A percentile compares a stretch with the other conserved stretches of the same genome.
phyloP scores from a whole-genome alignment of 2,888 invertebrate genomes.

The Ceratothoa steindachneri region DNA sequence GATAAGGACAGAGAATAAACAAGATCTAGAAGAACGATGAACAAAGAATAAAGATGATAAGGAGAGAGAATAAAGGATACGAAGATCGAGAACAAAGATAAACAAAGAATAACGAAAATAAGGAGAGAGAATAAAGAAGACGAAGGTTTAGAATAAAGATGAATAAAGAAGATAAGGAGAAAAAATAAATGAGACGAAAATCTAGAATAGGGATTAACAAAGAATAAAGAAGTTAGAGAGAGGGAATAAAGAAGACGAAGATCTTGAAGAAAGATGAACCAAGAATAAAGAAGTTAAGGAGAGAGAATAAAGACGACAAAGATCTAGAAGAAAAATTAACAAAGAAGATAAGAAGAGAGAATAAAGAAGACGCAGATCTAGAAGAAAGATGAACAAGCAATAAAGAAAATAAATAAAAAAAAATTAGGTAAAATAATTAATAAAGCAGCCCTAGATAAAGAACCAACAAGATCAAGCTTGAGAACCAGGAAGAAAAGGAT shows the following conservation, averaged over 20 bases:
- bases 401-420: too few relatives aligned
- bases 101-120: not conserved
- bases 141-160: not conserved
- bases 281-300: not conserved
- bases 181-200: not conserved
- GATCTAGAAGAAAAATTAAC: not conserved
- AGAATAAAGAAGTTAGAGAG: not conserved
- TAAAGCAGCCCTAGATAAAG: not conserved
- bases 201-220: not conserved
- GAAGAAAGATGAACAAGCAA: not conserved
- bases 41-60: not conserved
- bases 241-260: not conserved
- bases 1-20: not conserved
- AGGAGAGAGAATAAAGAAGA: not conserved
- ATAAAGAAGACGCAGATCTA: not conserved
- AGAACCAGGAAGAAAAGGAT: too few relatives aligned
- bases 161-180: not conserved
- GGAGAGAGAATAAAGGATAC: not conserved
- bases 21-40: not conserved
- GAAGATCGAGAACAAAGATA: not conserved
- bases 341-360: not conserved
- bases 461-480: not conserved
- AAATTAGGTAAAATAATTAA: too few relatives aligned
- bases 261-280: not conserved
- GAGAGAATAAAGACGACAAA: not conserved